A percentile compares a stretch with the other conserved stretches of the same genome.
phyloP scores from a whole-genome alignment of 2,797 vertebrate genomes.

The Parambassis ranga region DNA sequence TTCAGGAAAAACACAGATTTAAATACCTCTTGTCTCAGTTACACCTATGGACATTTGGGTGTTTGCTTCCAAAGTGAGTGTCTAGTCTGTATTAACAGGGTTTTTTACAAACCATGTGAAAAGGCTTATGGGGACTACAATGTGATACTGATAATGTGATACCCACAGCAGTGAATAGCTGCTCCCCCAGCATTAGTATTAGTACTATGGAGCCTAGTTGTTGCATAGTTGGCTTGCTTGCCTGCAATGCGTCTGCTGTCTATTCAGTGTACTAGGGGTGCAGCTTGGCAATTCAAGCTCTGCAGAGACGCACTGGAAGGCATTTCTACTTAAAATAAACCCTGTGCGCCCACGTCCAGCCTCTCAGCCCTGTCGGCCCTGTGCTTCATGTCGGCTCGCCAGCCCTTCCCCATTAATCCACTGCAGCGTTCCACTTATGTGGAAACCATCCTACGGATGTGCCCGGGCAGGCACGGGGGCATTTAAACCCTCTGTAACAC shows the following conservation, averaged over 20 bases:
- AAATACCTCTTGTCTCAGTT: slow-evolving; percentile 34
- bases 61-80: slow-evolving; percentile 37
- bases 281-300: slow-evolving; percentile 71
- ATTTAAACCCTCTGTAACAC: slow-evolving; percentile 60
- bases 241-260: slow-evolving; percentile 75
- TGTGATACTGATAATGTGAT: slow-evolving; percentile 68
- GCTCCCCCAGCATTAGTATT: slow-evolving; percentile 60
- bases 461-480: slow-evolving; percentile 66
- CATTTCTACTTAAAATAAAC: slow-evolving; percentile 82
- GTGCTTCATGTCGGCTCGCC: slow-evolving; percentile 66
- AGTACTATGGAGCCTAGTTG: slow-evolving; percentile 61
- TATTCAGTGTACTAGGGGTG: slow-evolving; percentile 66
- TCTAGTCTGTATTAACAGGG: slow-evolving; percentile 30
- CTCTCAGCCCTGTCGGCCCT: slow-evolving; percentile 63
- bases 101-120: slow-evolving; percentile 72
- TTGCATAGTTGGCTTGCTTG: slow-evolving; percentile 68
- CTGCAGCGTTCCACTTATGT: slow-evolving; percentile 72
- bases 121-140: slow-evolving; percentile 64
- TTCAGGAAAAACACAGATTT: slow-evolving; percentile 4
- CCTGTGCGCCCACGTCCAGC: slow-evolving; percentile 73
- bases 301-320: slow-evolving; percentile 77
- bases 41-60: slow-evolving; percentile 52
- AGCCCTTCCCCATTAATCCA: slow-evolving; percentile 78
- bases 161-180: slow-evolving; percentile 54
- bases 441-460: slow-evolving; percentile 75